Percentiles rank a stretch among this genome's conserved stretches.
These are phyloP conservation scores for Thymelicus lineola DNA, from an alignment of 2,888 invertebrate genomes.

Conservation along the genomic window DNA sequence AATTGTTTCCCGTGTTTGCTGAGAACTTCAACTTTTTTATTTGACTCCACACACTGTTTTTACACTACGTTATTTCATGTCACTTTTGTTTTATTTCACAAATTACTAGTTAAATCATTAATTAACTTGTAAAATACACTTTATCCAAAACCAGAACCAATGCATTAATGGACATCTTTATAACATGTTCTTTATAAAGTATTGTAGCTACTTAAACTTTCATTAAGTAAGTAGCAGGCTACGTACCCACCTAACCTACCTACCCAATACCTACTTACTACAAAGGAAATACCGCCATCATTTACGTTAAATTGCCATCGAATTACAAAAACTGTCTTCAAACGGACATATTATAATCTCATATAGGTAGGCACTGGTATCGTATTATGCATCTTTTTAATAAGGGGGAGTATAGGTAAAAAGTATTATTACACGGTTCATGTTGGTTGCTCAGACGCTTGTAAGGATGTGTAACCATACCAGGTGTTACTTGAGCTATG, in stretches of 20 bases:
- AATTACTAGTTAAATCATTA: too few species aligned
- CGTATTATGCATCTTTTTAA: conserved; percentile 33
- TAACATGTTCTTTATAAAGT: too few species aligned
- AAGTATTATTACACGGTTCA: conserved; percentile 62
- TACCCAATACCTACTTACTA: too few species aligned
- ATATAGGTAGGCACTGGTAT: not conserved
- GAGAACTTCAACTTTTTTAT: conserved; percentile 50
- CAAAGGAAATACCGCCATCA: conserved; percentile 45
- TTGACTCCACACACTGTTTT: conserved; percentile 2
- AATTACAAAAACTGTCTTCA: conserved; percentile 26
- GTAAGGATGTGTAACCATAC: conserved; percentile 50
- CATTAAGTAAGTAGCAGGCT: not conserved
- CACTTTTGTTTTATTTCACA: too few species aligned
- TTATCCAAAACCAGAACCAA: too few species aligned
- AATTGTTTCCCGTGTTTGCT: conserved; percentile 51
- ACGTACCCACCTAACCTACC: too few species aligned
- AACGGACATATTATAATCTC: conserved; percentile 2
- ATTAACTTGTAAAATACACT: too few species aligned
- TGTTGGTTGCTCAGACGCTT: conserved; percentile 56
- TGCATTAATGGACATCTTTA: too few species aligned
- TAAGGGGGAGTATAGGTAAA: conserved; percentile 55
- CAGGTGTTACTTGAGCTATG: conserved; percentile 22
- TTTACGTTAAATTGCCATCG: conserved; percentile 19
- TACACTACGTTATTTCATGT: not conserved
- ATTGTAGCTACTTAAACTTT: not conserved